Evolutionary conservation across 2,888 invertebrate species (phyloP).

Genomic region (Agrochola litura): DNA sequence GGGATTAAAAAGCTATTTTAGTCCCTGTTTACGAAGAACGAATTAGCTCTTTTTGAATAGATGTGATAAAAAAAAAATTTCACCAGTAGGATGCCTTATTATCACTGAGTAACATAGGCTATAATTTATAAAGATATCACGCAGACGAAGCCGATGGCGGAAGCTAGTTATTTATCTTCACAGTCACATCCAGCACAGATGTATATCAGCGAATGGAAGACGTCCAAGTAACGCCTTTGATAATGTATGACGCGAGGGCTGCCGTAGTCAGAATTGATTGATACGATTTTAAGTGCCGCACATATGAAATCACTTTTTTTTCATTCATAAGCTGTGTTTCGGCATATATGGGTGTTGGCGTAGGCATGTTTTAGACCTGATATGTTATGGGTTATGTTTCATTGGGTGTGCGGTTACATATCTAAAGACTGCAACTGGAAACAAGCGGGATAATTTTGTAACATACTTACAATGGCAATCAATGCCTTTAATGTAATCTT

Average conservation of each 20-base stretch:
- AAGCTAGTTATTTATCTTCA: not conserved
- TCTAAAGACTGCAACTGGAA: not conserved
- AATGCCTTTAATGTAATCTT: not conserved
- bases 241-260: conserved; percentile 71
- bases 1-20: no score
- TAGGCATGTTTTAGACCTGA: conserved; percentile 14
- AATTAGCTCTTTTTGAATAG: no score
- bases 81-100: no score
- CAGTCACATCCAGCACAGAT: conserved; percentile 49
- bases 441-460: not conserved
- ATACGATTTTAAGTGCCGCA: conserved; percentile 73
- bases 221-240: conserved; percentile 73
- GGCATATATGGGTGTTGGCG: conserved; percentile 30
- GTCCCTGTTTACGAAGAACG: no score
- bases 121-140: no score
- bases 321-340: conserved; percentile 51
- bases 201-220: conserved; percentile 66
- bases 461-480: not conserved
- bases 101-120: no score
- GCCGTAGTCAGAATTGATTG: conserved; percentile 73
- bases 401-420: not conserved
- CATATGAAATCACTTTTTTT: conserved; percentile 63
- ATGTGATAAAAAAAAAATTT: no score
- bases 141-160: no score
- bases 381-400: not conserved